Conservation (phyloP, 2,888 invertebrate species). For the Drosophila aldrichi region DNA sequence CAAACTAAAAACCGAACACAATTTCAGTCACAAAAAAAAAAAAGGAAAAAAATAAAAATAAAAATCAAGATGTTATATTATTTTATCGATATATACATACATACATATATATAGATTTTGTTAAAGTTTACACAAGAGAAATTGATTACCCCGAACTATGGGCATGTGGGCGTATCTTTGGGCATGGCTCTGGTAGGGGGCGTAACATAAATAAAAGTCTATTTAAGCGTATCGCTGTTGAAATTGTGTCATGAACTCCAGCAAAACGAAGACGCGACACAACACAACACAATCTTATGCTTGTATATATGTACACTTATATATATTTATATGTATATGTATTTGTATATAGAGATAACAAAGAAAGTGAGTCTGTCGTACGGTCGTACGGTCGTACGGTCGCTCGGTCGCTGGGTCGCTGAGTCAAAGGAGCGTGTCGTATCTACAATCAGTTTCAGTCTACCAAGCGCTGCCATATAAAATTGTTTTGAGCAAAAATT, state of each 20-base stretch:
- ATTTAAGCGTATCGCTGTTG: constrained; percentile 63
- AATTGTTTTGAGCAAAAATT: constrained; percentile 71
- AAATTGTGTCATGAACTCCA: constrained; percentile 81
- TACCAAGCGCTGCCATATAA: constrained; percentile 60
- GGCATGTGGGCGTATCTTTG: background rate
- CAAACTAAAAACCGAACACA: background rate
- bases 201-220: constrained; percentile 63
- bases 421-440: constrained; percentile 81
- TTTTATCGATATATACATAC: background rate
- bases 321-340: too few relatives aligned
- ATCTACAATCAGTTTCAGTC: constrained; percentile 82
- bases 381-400: background rate
- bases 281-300: constrained; percentile 54
- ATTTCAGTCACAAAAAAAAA: background rate
- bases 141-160: constrained; percentile 22
- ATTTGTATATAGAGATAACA: constrained; percentile 22
- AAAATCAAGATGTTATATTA: constrained; percentile 6
- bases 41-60: too few relatives aligned
- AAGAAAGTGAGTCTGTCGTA: constrained; percentile 41
- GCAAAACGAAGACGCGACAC: constrained; percentile 61
- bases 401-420: constrained; percentile 40
- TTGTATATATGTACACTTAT: constrained; percentile 1
- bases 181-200: background rate
- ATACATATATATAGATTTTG: constrained; percentile 9
- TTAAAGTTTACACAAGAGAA: constrained; percentile 33